phyloP scores from a whole-genome alignment of 1,140 invertebrate genomes.

The Aphis craccivora region DNA sequence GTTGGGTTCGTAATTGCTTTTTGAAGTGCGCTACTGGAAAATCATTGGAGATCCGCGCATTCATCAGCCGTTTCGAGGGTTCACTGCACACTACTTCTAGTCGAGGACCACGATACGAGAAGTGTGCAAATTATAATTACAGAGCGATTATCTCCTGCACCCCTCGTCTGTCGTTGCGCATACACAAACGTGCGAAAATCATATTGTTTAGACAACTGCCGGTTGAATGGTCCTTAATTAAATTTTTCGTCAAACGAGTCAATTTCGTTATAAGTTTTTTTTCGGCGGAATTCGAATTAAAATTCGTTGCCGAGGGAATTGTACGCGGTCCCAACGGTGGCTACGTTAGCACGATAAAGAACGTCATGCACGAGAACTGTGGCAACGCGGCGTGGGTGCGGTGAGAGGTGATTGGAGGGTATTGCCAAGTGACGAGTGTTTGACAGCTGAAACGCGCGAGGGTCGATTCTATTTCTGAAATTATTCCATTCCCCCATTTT shows the following conservation, averaged over 20 bases:
- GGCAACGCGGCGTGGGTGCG: neutral
- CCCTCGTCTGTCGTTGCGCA: neutral
- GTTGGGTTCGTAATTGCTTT: constrained; percentile 30
- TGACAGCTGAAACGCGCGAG: constrained; percentile 55
- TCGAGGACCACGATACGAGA: neutral
- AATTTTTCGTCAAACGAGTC: neutral
- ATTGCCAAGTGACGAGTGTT: constrained; percentile 50
- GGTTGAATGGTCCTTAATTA: neutral
- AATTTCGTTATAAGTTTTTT: neutral
- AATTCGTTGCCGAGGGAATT: neutral
- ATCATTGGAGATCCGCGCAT: neutral
- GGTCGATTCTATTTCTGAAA: constrained; percentile 54
- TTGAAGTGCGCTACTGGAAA: constrained; percentile 48
- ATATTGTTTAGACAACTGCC: neutral
- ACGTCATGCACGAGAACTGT: constrained; percentile 13
- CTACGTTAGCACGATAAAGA: neutral
- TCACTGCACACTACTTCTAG: constrained; percentile 2
- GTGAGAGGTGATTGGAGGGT: neutral
- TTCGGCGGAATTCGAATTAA: neutral
- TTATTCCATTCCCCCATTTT: constrained; percentile 48
- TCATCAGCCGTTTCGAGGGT: constrained; percentile 25
- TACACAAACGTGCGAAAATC: neutral
- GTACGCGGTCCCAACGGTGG: too few species aligned
- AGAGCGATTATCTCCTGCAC: neutral
- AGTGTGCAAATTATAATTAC: constrained; percentile 44